phyloP scores from a whole-genome alignment of 1,140 invertebrate species.

The Panagrolaimus sp. region DNA sequence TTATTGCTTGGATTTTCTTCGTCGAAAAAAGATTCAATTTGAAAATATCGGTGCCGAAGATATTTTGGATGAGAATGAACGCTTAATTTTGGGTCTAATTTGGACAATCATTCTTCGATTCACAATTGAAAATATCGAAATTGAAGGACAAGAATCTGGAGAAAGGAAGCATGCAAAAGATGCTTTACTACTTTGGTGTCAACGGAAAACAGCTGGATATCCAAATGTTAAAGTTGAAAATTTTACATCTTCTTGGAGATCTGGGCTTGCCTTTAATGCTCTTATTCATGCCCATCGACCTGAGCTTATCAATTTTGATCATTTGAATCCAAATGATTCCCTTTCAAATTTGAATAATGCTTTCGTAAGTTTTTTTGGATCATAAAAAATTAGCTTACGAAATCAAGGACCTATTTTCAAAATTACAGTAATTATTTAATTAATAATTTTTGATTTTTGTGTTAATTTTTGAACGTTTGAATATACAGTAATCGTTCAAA shows the following conservation, averaged over 20 bases:
- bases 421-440: no score
- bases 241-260: conserved; percentile 81
- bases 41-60: conserved; percentile 98
- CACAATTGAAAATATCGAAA: conserved; percentile 91
- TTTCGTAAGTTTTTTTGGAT: conserved; percentile 65
- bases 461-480: no score
- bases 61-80: conserved; percentile 89
- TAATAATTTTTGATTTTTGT: no score
- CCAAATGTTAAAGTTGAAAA: conserved; percentile 75
- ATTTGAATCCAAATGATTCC: conserved; percentile 71
- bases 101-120: conserved; percentile 66
- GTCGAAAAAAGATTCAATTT: conserved; percentile 69
- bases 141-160: conserved; percentile 90
- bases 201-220: conserved; percentile 85
- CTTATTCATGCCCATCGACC: conserved; percentile 87
- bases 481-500: conserved; percentile 22
- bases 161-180: conserved; percentile 99
- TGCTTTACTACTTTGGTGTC: conserved; percentile 93
- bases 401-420: no score
- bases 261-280: conserved; percentile 89
- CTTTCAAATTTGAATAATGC: conserved; percentile 90
- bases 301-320: conserved; percentile 79
- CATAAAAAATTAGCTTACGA: no score
- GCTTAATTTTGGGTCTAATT: conserved; percentile 90
- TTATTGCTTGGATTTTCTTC: conserved; percentile 91